Evolutionary conservation across 2,113 vertebrate genomes (phyloP).

Genomic region (Elephantulus edwardii): DNA sequence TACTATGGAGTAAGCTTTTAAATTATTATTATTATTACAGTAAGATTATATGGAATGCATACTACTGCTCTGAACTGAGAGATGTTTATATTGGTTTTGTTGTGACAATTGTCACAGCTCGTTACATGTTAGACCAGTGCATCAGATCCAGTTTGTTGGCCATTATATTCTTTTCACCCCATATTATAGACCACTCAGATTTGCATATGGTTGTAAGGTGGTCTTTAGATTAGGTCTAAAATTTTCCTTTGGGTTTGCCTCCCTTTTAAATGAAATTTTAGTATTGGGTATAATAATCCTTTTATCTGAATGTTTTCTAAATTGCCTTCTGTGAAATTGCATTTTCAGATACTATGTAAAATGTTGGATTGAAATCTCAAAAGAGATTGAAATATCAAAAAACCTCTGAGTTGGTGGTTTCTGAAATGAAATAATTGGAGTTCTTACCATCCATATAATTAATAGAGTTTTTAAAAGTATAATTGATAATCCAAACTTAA

Average conservation of each 20-base stretch:
- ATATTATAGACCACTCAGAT: neutral
- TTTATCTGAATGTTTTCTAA: conserved; percentile 33
- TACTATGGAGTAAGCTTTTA: neutral
- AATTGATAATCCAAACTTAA: neutral
- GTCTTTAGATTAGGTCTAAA: conserved; percentile 30
- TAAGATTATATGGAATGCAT: neutral
- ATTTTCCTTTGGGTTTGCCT: neutral
- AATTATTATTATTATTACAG: neutral
- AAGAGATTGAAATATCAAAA: conserved; percentile 39
- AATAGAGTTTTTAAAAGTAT: conserved; percentile 4
- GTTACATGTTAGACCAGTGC: neutral
- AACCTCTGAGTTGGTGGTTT: conserved; percentile 23
- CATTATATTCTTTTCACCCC: neutral
- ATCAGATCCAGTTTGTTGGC: neutral
- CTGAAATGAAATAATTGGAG: neutral
- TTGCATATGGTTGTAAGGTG: neutral
- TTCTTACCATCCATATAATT: neutral
- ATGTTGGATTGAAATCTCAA: conserved; percentile 6
- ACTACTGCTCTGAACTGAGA: conserved; percentile 20
- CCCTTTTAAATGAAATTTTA: conserved; percentile 34
- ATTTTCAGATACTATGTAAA: conserved; percentile 30
- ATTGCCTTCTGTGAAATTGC: conserved; percentile 16
- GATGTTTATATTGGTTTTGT: neutral
- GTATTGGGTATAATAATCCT: neutral
- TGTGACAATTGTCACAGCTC: neutral